Percentiles rank a stretch among this genome's conserved stretches.
These are phyloP conservation scores for Hylaeus anthracinus DNA, from an alignment of 1,140 invertebrate species.

Conservation along the genomic window DNA sequence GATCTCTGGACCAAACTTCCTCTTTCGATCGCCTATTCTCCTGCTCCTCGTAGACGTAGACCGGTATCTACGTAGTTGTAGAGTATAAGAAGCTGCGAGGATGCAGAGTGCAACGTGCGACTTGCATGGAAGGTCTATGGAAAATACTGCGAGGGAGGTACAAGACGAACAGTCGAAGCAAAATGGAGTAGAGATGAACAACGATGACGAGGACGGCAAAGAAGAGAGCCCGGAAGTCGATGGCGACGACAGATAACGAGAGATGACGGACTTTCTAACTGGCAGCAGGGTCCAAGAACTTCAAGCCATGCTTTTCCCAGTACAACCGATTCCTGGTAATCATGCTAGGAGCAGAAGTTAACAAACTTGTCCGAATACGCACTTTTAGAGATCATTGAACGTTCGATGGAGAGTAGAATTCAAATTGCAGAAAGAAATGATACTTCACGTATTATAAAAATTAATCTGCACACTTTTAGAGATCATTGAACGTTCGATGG, in stretches of 20 bases:
- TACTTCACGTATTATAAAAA: too few species aligned
- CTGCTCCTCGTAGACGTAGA: too few species aligned
- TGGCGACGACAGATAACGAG: slow-evolving; percentile 54
- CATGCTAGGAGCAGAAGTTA: slow-evolving; percentile 19
- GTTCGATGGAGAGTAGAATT: too few species aligned
- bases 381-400: too few species aligned
- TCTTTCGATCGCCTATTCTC: too few species aligned
- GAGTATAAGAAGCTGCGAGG: neutral
- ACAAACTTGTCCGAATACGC: too few species aligned
- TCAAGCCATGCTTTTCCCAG: slow-evolving; percentile 83
- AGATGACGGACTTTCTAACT: slow-evolving; percentile 51
- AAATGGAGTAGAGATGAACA: neutral
- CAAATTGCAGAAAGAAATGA: too few species aligned
- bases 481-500: too few species aligned
- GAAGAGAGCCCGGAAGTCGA: slow-evolving; percentile 29
- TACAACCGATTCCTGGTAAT: slow-evolving; percentile 75
- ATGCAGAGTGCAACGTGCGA: slow-evolving; percentile 36
- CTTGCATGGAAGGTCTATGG: neutral
- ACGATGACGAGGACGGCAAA: slow-evolving; percentile 6
- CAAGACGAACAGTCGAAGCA: slow-evolving; percentile 5
- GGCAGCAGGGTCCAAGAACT: slow-evolving; percentile 81
- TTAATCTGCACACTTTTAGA: too few species aligned
- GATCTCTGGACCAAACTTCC: too few species aligned
- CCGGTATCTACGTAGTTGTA: too few species aligned
- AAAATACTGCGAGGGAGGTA: slow-evolving; percentile 4